phyloP scores from a whole-genome alignment of 2,113 vertebrate genomes.

The Dasyprocta punctata region DNA sequence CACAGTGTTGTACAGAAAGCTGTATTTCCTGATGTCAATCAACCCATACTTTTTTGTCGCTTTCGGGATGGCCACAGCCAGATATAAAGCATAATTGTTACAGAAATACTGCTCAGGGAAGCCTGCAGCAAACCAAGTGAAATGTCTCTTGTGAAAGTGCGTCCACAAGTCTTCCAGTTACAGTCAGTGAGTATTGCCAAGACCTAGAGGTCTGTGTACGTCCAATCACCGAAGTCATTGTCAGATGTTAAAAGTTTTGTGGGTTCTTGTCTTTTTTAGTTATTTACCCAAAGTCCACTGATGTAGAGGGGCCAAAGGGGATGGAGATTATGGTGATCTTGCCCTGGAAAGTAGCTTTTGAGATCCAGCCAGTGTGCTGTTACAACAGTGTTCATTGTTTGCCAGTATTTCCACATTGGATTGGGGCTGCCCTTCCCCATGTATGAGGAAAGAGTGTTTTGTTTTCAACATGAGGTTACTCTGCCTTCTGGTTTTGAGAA shows the following conservation, averaged over 20 bases:
- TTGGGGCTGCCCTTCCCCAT: not conserved
- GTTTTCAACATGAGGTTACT: not conserved
- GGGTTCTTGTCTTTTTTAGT: not conserved
- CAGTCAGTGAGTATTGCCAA: not conserved
- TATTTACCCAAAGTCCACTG: not conserved
- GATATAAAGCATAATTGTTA: not conserved
- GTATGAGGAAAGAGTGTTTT: not conserved
- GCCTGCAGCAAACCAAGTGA: not conserved
- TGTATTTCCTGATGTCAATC: not conserved
- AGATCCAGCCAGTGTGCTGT: not conserved
- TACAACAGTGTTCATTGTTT: not conserved
- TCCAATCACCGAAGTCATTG: not conserved
- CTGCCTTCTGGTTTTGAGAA: not conserved
- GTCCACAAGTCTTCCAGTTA: not conserved
- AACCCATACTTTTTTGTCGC: not conserved
- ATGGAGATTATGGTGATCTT: not conserved
- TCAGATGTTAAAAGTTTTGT: not conserved
- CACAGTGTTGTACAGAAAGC: not conserved
- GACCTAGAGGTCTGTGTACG: not conserved
- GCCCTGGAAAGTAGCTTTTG: not conserved
- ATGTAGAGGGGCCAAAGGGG: not conserved
- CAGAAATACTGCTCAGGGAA: not conserved
- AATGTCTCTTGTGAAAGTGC: not conserved
- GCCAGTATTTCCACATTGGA: not conserved
- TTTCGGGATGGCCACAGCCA: not conserved